Evolutionary conservation across 2,113 vertebrate genomes (phyloP), one percentile per base, ranked within the genome.

Genomic region (Lophotis ruficrista): DNA sequence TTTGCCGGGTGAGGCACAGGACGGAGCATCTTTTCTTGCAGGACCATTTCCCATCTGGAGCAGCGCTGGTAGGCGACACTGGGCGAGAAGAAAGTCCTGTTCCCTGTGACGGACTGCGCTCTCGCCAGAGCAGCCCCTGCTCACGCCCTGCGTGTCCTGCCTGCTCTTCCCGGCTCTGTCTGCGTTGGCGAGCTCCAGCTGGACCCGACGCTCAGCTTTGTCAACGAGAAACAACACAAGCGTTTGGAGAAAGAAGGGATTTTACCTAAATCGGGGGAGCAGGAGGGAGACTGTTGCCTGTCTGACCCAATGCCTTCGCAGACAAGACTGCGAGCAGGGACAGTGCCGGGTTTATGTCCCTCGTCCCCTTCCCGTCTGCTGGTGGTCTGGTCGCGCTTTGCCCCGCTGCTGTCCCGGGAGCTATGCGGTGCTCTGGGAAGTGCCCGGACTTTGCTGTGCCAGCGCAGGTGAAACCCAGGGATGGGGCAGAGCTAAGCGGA

Each of bases 131-230:
- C 23, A 23, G 0, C 25, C 2, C 3, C 16, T 25, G 51, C 66
- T 68, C 11, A 3, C 25, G 3, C 4, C 0, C 58, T 48, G 37
- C n/a, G 24, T 17, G 41, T 48, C 21, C 27, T 79, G 45, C 22
- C 18, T 0, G 0, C 8, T 33, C 18, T 41, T 50, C n/a, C 21
- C 0, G 0, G 8, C 0, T 0, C 33, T 70, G 19, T 31, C 17
- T 33, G 12, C 6, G 41, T 31, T 8, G 2, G 35, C 2, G 10
- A 68, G 25, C 48, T 72, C 31, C 57, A 22, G 66, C 35, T 27
- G 48, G 20, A 30, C 37, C 37, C 10, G 16, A 7, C 0, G 0
- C 27, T 37, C 23, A 53, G 37, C 21, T 2, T 24, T 35, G 35
- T 15, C 16, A 25, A 17, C 1, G 6, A 6, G 33, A 43, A 16